Conservation (phyloP, 2,888 invertebrate species). For the Ichneumon xanthorius region DNA sequence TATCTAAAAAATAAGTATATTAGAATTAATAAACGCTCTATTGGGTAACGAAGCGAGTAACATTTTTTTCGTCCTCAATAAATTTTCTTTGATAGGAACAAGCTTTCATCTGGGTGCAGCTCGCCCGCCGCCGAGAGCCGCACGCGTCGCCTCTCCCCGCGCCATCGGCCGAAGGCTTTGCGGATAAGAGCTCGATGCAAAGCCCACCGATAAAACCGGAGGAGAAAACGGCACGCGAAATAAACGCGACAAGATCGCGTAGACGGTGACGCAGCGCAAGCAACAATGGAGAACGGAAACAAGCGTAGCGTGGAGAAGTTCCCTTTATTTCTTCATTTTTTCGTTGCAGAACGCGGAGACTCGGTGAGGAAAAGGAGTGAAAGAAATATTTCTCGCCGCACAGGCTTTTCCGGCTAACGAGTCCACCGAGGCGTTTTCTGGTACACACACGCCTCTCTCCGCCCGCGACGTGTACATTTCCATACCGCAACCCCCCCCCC, state of each 20-base stretch:
- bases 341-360: not conserved
- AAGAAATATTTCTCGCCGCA: conserved; percentile 31
- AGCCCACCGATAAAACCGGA: not conserved
- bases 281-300: conserved; percentile 8
- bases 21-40: no score
- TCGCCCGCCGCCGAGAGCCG: conserved; percentile 44
- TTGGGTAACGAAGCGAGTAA: no score
- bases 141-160: not conserved
- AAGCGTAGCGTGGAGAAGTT: conserved; percentile 40
- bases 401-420: conserved; percentile 43
- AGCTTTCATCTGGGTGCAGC: not conserved
- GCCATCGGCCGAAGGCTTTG: not conserved
- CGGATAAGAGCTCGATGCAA: conserved; percentile 5
- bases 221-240: not conserved
- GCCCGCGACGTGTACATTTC: conserved; percentile 38
- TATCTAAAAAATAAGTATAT: no score
- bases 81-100: no score
- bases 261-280: not conserved
- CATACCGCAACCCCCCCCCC: not conserved
- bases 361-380: conserved; percentile 10
- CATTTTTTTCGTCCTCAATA: no score
- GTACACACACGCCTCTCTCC: not conserved
- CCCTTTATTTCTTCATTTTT: conserved; percentile 6
- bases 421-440: conserved; percentile 56
- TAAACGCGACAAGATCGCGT: not conserved